Evolutionary conservation across 2,113 vertebrate genomes (phyloP), one percentile per base, ranked within the genome.

Genomic region (Elaphurus davidianus): DNA sequence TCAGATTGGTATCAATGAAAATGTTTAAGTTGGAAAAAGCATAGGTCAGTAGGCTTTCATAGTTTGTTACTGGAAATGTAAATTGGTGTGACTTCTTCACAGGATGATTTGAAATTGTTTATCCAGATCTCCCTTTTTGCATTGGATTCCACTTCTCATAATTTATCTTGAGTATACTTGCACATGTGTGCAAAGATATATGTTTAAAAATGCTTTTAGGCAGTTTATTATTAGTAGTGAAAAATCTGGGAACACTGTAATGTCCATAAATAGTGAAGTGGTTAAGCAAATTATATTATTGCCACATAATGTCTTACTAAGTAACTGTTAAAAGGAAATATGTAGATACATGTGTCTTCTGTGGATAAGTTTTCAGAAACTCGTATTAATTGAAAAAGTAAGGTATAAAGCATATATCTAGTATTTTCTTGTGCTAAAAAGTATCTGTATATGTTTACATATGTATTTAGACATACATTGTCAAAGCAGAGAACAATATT

Each of bases 41-140:
- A 43, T 57, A 45, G 79, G 23, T 21, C 60, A 57, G 0, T 85
- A 84, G 4, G 33, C 43, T 87, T 87, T 92, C 19, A 57, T 89
- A 85, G 59, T 81, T 84, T 86, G 10, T 25, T 94, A 43, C 76
- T 89, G 55, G 33, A 40, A 94, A 1, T 90, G 6, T 90, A 67
- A 62, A 92, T 60, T 96, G 43, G 4, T 92, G 19, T 78, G 62
- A 71, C 33, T 97, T 96, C 47, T 92, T 92, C 54, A 92, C 60
- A 92, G n/a, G 13, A 47, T 17, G 86, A 19, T 81, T 92, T 93
- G 43, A 93, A 92, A 96, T 59, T 90, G 0, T 47, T 47, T 40
- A 81, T 82, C 4, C 28, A 76, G 47, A 33, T 62, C 27, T 67
- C 5, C 6, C 13, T 17, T 95, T 94, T 92, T 16, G 40, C 19